These are phyloP conservation scores for Sebastes hubbsi DNA, from an alignment of 2,797 vertebrate species.

Conservation along the genomic window DNA sequence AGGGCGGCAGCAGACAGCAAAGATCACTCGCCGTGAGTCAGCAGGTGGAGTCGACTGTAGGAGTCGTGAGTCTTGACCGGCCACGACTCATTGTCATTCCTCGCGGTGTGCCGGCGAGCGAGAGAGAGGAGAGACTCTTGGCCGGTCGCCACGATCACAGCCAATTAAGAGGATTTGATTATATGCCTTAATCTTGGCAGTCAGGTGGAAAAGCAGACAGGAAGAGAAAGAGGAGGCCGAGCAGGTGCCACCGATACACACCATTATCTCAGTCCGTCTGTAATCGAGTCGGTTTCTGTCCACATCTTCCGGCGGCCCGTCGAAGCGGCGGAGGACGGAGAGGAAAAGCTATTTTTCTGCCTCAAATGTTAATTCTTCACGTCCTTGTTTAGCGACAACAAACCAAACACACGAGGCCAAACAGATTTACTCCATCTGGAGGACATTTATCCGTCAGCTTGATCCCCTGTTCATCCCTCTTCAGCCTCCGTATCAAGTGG, in stretches of 20 bases:
- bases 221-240: constrained; percentile 50
- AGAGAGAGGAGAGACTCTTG: constrained; percentile 28
- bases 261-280: constrained; percentile 57
- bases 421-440: neutral
- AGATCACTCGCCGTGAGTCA: constrained; percentile 46
- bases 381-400: neutral
- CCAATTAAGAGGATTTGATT: constrained; percentile 72
- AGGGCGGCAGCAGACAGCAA: neutral
- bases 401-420: neutral
- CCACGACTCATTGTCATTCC: constrained; percentile 35
- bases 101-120: neutral
- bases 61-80: constrained; percentile 47
- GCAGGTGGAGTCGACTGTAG: constrained; percentile 3
- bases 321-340: neutral
- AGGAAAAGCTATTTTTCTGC: neutral
- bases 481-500: constrained; percentile 16
- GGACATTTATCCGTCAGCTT: neutral
- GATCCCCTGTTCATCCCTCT: neutral
- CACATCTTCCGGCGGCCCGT: neutral
- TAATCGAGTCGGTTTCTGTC: constrained; percentile 50
- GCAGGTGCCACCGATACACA: constrained; percentile 62
- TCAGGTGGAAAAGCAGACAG: constrained; percentile 65
- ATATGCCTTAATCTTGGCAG: constrained; percentile 67
- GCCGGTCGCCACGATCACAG: constrained; percentile 48
- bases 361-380: neutral